phyloP scores from a whole-genome alignment of 2,797 vertebrate species.

The Sebastes steindachneri region DNA sequence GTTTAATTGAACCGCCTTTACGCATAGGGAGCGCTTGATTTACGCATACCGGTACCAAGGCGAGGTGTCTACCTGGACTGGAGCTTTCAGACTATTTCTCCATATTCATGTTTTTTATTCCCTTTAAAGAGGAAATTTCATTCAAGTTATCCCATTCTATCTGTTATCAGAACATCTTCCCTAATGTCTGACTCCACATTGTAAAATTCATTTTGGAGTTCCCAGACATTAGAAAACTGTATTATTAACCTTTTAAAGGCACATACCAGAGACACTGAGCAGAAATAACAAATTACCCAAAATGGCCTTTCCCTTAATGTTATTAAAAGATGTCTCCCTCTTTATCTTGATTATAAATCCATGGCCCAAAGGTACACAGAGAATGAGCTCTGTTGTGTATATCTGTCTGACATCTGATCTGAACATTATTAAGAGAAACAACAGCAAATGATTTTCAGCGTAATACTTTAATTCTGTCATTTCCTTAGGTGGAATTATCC shows the following conservation, averaged over 20 bases:
- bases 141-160: background rate
- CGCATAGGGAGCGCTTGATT: background rate
- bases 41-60: accelerated
- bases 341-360: conserved; percentile 9
- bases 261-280: background rate
- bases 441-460: conserved; percentile 6
- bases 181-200: background rate
- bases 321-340: background rate
- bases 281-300: conserved; percentile 24
- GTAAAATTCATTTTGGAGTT: background rate
- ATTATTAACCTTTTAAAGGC: conserved; percentile 31
- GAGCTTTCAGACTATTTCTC: background rate
- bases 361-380: conserved; percentile 8
- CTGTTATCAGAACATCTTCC: background rate
- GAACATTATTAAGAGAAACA: conserved; percentile 25
- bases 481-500: conserved; percentile 56
- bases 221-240: conserved; percentile 13
- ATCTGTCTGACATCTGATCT: conserved; percentile 1
- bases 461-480: conserved; percentile 58
- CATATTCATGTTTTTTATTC: background rate
- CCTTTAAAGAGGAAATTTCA: background rate
- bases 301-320: conserved; percentile 1
- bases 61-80: background rate
- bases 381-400: background rate
- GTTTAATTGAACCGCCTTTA: background rate